Evolutionary conservation across 2,113 vertebrate species (phyloP).

Genomic region (Vimba vimba): DNA sequence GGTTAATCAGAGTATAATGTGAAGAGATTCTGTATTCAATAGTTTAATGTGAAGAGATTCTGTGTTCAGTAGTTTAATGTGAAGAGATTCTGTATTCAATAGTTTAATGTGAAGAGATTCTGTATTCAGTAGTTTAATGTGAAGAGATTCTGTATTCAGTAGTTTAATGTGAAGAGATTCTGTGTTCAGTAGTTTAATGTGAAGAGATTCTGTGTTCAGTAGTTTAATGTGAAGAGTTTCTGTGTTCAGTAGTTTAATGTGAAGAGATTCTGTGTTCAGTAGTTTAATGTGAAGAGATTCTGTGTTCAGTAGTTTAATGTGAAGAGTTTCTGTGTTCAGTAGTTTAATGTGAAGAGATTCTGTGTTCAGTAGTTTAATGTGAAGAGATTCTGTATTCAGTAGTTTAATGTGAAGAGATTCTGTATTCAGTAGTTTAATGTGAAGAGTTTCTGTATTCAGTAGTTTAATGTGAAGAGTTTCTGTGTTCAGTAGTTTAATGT

Average conservation of each 20-base stretch:
- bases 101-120: background rate
- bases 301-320: background rate
- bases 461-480: background rate
- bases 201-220: background rate
- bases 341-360: background rate
- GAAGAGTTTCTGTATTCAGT: background rate
- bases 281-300: too few relatives aligned
- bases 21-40: too few relatives aligned
- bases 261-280: too few relatives aligned
- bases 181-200: background rate
- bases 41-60: background rate
- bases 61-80: background rate
- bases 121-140: background rate
- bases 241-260: background rate
- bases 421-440: too few relatives aligned
- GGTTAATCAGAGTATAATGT: background rate
- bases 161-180: too few relatives aligned
- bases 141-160: background rate
- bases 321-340: background rate
- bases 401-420: background rate
- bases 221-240: background rate
- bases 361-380: background rate
- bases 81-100: background rate
- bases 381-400: background rate
- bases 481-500: background rate